Evolutionary conservation across 2,797 vertebrate species (phyloP), one percentile per base, ranked within the genome.

Genomic region (Liasis olivaceus): DNA sequence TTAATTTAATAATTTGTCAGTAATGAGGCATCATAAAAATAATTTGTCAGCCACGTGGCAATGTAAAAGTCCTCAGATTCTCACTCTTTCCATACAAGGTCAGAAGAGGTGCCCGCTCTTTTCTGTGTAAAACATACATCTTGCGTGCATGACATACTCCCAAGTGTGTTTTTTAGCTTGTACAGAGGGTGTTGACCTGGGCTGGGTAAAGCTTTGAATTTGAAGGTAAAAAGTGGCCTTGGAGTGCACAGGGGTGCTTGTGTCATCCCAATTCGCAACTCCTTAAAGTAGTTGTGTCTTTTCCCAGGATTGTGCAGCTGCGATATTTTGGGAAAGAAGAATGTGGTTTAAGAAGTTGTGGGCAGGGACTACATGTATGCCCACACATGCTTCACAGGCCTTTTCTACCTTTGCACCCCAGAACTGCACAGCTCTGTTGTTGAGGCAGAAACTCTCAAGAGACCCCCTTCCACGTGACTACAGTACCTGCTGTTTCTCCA

Each of bases 1-100:
- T 69, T 87, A 85, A 86, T 91, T 86, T 62, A 86, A 42, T 69
- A 69, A 91, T 87, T 66, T 91, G 85, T 69, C 85, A 26, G 31
- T 91, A 69, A 36, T 24, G 36, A 81, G 36, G 1, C 72, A 81
- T 81, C 36, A 20, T 47, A 81, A 81, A 81, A 81, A 69, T 56
- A 72, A 89, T 69, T 86, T 69, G 51, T 63, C 58, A 47, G 47
- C 56, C 6, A 42, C 0, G 36, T 81, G 72, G 20, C 72, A 24
- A 1, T 36, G 7, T 36, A 77, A 58, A 72, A 31, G 31, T 42
- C 12, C 9, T 86, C 85, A 59, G 22, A 62, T 84, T 51, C 42
- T 42, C 36, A 62, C 15, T 1, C 56, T 42, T 91, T 72, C 54
- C 42, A 36, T 66, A 31, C n/a, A 91, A 91, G 47, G 47, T 84